Percentiles rank a stretch among this genome's conserved stretches.
These are phyloP conservation scores for Nephrotoma flavescens DNA, from an alignment of 2,888 invertebrate species.

Conservation along the genomic window DNA sequence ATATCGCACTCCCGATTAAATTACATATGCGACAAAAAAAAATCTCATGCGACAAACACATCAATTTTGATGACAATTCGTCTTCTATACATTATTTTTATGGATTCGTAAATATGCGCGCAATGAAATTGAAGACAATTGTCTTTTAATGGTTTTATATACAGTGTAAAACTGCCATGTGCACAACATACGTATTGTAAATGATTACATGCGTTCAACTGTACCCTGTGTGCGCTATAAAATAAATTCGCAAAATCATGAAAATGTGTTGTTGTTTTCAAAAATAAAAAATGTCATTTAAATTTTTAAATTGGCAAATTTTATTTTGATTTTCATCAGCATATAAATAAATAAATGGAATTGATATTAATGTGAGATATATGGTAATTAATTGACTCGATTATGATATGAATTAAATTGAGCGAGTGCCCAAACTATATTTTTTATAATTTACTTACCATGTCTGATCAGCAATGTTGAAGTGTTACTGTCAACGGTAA, in stretches of 20 bases:
- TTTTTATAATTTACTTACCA: not conserved
- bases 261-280: not conserved
- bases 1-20: not conserved
- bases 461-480: not conserved
- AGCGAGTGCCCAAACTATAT: not conserved
- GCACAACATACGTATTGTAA: no score
- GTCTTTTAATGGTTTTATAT: not conserved
- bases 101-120: not conserved
- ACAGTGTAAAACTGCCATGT: not conserved
- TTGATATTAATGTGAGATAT: not conserved
- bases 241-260: not conserved
- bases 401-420: not conserved
- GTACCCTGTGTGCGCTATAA: not conserved
- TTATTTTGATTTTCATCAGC: not conserved
- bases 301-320: not conserved
- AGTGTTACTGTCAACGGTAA: not conserved
- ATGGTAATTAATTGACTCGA: not conserved
- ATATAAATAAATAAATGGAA: not conserved
- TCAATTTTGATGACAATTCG: not conserved
- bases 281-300: not conserved
- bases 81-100: not conserved
- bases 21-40: not conserved
- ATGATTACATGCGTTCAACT: not conserved
- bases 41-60: not conserved
- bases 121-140: not conserved